Base-by-base conservation (phyloP, 64 coral and sea anemone genomes). In the Pachyseris speciosa region DNA sequence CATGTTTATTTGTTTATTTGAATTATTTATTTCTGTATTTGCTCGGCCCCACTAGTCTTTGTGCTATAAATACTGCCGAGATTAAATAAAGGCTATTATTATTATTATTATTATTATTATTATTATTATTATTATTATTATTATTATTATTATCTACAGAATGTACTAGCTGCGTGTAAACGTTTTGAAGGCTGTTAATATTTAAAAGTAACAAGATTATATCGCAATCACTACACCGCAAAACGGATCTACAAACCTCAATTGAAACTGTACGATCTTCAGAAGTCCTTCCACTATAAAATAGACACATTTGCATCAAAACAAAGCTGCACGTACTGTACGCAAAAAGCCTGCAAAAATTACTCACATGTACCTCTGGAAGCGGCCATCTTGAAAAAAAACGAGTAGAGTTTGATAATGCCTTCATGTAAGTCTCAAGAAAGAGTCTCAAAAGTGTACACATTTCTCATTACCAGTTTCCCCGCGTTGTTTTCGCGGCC, bases 331-430 rank as follows among this genome's bases (percentile, higher is more conserved):
- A 52, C 7, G 0, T 22, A 50, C 27, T 2, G 69, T 8, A 48
- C 16, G 6, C 9, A 74, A 84, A 11, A 91, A 44, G 22, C 2
- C 16, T 34, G 28, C 22, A 91, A 84, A 53, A 29, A 11, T 0
- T 9, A 8, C 5, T 36, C 32, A 75, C 39, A 64, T 38, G 52
- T 81, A 69, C 88, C 75, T 70, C 19, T 68, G 22, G 22, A 64
- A 25, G 67, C 89, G 44, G 89, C 89, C 89, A 92, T 92, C 34
- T 92, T 84, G 89, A 36, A 48, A 29, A 36, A 43, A 63, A 16
- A 1, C 6, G 32, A 7, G 47, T 9, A 9, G 1, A 57, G 3
- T 57, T 57, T 9, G 22, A 15, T 39, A 20, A 17, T 20, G 3
- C 19, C 36, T 19, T 17, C 36, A 71, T 71, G 67, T 71, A 71